phyloP scores from a whole-genome alignment of 2,888 invertebrate species.

The Apodemia duryi region DNA sequence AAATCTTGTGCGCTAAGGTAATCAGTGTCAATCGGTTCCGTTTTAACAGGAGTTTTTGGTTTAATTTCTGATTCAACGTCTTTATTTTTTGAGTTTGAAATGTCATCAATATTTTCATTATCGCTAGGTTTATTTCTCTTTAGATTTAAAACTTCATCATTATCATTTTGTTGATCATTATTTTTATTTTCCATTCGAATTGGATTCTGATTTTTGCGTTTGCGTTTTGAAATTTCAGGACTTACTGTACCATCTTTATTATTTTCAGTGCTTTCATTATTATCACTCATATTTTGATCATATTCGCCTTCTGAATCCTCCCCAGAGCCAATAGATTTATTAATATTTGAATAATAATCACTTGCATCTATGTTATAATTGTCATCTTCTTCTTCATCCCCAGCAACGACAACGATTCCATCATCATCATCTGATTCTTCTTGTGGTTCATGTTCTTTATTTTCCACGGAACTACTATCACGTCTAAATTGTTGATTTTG shows the following conservation, averaged over 20 bases:
- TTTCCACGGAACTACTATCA: slow-evolving; percentile 63
- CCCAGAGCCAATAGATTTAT: slow-evolving; percentile 60
- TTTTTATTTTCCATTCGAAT: slow-evolving; percentile 80
- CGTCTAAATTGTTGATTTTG: slow-evolving; percentile 59
- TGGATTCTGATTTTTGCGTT: slow-evolving; percentile 93
- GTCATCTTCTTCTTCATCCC: slow-evolving; percentile 87
- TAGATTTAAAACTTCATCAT: slow-evolving; percentile 53
- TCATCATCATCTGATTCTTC: slow-evolving; percentile 85
- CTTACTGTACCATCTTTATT: slow-evolving; percentile 73
- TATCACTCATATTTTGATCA: slow-evolving; percentile 67
- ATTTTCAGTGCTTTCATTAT: slow-evolving; percentile 54
- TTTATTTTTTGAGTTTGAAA: slow-evolving; percentile 33
- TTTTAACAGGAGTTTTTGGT: slow-evolving; percentile 47
- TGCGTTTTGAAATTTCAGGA: slow-evolving; percentile 85
- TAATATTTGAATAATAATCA: slow-evolving; percentile 63
- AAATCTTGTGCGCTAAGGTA: slow-evolving; percentile 50
- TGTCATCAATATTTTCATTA: slow-evolving; percentile 31
- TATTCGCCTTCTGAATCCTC: slow-evolving; percentile 69
- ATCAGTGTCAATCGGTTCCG: slow-evolving; percentile 50
- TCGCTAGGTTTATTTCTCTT: slow-evolving; percentile 62
- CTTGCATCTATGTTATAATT: slow-evolving; percentile 75
- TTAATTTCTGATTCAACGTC: slow-evolving; percentile 50
- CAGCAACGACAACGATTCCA: slow-evolving; percentile 88
- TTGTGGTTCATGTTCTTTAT: slow-evolving; percentile 80
- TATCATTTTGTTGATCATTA: slow-evolving; percentile 41